phyloP scores from a whole-genome alignment of 2,888 invertebrate genomes.

The Acrocyrtus sp. region DNA sequence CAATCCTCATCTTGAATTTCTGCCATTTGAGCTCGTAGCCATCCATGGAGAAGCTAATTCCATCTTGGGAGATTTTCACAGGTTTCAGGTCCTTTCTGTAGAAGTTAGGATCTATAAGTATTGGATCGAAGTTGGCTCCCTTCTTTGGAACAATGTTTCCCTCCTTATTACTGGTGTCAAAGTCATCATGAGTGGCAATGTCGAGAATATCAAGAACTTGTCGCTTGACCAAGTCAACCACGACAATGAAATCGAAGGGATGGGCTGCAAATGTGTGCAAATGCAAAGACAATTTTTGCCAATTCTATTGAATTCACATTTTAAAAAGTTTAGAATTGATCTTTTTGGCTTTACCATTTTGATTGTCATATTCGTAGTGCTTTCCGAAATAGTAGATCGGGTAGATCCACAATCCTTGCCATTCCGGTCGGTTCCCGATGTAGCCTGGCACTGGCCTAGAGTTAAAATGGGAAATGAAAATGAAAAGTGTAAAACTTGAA shows the following conservation, averaged over 20 bases:
- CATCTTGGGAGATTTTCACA: constrained; percentile 21
- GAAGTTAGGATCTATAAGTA: not conserved
- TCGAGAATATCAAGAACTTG: constrained; percentile 40
- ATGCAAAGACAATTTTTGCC: too few relatives aligned
- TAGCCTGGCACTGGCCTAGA: constrained; percentile 45
- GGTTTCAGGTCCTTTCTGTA: constrained; percentile 38
- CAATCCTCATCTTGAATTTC: constrained; percentile 47
- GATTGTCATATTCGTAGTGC: constrained; percentile 32
- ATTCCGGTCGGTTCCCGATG: constrained; percentile 35
- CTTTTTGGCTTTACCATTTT: constrained; percentile 45
- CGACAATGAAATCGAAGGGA: constrained; percentile 45
- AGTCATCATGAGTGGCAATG: constrained; percentile 34
- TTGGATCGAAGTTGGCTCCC: constrained; percentile 13
- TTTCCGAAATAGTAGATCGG: constrained; percentile 45
- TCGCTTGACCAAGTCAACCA: constrained; percentile 23
- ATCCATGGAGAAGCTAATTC: constrained; percentile 23
- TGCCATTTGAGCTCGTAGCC: constrained; percentile 51
- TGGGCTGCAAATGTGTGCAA: too few relatives aligned
- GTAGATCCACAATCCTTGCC: constrained; percentile 26
- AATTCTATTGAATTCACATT: too few relatives aligned
- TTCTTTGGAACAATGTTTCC: constrained; percentile 30
- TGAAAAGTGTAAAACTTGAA: too few relatives aligned
- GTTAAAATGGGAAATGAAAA: too few relatives aligned
- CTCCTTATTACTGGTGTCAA: constrained; percentile 2
- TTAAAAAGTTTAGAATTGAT: too few relatives aligned